These are phyloP conservation scores for Tachycineta bicolor DNA, from an alignment of 2,113 vertebrate species.

Conservation along the genomic window DNA sequence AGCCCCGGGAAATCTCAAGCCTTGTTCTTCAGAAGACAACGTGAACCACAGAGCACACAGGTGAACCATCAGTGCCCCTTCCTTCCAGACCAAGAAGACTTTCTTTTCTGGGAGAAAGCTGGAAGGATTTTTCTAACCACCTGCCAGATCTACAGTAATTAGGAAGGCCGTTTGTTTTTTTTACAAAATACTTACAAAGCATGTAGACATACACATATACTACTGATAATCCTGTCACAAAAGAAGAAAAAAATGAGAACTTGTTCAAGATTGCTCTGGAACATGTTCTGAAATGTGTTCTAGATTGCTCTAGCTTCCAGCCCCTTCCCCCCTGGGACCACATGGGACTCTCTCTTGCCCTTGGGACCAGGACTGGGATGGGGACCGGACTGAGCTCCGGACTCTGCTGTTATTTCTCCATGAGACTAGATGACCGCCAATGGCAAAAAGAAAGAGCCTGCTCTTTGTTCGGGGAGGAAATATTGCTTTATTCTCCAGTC, in stretches of 20 bases:
- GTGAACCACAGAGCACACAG: neutral
- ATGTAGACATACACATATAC: rapidly evolving
- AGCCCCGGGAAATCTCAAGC: neutral
- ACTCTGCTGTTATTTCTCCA: no score
- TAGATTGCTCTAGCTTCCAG: no score
- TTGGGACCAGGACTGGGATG: no score
- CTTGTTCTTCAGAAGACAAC: neutral
- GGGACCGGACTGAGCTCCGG: no score
- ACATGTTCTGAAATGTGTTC: no score
- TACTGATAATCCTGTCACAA: neutral
- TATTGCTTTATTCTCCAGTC: no score
- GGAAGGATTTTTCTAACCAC: neutral
- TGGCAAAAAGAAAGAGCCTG: no score
- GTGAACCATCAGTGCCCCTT: neutral
- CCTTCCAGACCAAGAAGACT: neutral
- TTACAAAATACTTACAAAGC: neutral
- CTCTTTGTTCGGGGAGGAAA: no score
- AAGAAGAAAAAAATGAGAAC: neutral
- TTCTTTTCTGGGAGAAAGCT: neutral
- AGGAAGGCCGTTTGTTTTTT: neutral
- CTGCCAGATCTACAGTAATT: neutral
- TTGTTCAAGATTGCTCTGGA: neutral
- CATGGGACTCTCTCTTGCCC: no score
- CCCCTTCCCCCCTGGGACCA: no score
- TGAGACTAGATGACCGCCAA: no score